A percentile compares a stretch with the other conserved stretches of the same genome.
phyloP scores from a whole-genome alignment of 2,113 vertebrate species.

The Grammomys dolichurus region DNA sequence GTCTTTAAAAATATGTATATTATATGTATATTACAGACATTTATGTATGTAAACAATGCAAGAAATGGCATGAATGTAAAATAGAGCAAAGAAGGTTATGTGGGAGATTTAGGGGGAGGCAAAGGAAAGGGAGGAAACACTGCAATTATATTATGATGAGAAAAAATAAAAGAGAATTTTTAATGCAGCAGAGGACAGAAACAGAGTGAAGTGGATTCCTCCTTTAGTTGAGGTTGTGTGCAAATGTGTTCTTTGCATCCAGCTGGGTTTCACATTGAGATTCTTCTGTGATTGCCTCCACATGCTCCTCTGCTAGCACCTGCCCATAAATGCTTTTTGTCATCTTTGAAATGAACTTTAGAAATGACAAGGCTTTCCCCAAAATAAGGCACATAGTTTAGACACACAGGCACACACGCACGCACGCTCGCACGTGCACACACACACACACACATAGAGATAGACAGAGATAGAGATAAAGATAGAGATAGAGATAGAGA shows the following conservation, averaged over 20 bases:
- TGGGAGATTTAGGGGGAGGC: neutral
- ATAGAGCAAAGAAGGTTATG: neutral
- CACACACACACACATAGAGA: too few relatives aligned
- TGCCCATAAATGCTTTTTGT: too few relatives aligned
- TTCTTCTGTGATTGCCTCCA: neutral
- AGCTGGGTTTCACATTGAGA: neutral
- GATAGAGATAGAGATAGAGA: too few relatives aligned
- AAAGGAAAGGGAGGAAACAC: neutral
- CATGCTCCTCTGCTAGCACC: rapidly evolving
- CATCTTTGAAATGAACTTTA: neutral
- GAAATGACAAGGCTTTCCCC: neutral
- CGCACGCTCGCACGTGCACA: too few relatives aligned
- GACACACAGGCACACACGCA: too few relatives aligned
- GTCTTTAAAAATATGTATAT: neutral
- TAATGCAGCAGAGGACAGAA: neutral
- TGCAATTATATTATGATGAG: neutral
- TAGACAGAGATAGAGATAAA: too few relatives aligned
- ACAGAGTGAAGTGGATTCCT: neutral
- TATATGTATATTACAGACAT: neutral
- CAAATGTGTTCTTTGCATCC: neutral
- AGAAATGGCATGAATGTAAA: neutral
- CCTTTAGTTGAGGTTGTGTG: neutral
- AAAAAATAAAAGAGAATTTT: neutral
- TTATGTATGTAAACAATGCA: neutral
- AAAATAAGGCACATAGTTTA: neutral